Percentiles rank a stretch among this genome's conserved stretches.
phyloP scores from a whole-genome alignment of 2,888 invertebrate species.

The Meteorus cinctellus region DNA sequence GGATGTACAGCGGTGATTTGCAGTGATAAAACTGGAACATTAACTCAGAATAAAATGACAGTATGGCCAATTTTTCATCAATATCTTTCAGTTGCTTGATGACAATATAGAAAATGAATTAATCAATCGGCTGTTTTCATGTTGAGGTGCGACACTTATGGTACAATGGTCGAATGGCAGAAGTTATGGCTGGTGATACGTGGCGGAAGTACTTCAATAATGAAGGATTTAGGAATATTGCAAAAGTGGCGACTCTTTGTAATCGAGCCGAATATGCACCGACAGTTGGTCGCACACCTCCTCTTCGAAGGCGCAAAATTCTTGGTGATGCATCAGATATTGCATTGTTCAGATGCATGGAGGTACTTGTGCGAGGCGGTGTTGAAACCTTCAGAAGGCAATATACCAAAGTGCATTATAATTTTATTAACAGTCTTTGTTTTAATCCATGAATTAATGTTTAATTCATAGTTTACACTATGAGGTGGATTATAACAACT shows the following conservation, averaged over 20 bases:
- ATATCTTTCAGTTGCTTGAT: constrained; percentile 70
- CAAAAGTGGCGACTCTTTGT: constrained; percentile 78
- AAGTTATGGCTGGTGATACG: constrained; percentile 78
- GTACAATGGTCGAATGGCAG: constrained; percentile 73
- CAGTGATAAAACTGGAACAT: constrained; percentile 86
- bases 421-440: constrained; percentile 6
- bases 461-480: neutral
- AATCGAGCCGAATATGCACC: constrained; percentile 80
- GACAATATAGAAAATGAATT: neutral
- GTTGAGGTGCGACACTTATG: constrained; percentile 77
- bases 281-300: constrained; percentile 64
- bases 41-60: constrained; percentile 83
- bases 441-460: neutral
- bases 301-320: constrained; percentile 76
- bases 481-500: too few species aligned
- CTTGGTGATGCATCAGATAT: constrained; percentile 83
- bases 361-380: constrained; percentile 75
- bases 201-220: constrained; percentile 76
- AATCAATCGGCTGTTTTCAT: constrained; percentile 62
- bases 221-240: constrained; percentile 55
- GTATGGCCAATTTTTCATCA: constrained; percentile 74
- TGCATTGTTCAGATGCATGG: constrained; percentile 81
- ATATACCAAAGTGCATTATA: constrained; percentile 75
- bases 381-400: constrained; percentile 74
- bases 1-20: constrained; percentile 88